Percentiles rank a stretch among this genome's conserved stretches.
These are phyloP conservation scores for Pseudomyrmex cubaensis DNA, from an alignment of 1,140 invertebrate genomes.

Conservation along the genomic window DNA sequence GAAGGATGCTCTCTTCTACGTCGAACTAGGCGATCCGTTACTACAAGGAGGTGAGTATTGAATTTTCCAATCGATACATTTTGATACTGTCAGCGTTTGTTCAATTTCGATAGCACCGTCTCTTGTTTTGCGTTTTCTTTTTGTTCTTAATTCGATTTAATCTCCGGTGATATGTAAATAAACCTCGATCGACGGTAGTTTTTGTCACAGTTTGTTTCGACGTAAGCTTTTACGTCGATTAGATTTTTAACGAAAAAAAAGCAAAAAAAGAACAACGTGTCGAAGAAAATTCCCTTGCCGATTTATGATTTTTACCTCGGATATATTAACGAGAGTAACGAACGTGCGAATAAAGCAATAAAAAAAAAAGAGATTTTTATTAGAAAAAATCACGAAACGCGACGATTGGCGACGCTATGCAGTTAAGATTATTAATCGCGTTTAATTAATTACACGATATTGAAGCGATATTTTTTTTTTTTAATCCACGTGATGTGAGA, in stretches of 20 bases:
- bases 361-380: background rate
- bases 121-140: background rate
- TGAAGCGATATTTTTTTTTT: background rate
- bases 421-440: background rate
- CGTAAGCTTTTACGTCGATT: no score
- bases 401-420: constrained; percentile 44
- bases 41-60: constrained; percentile 91
- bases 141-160: background rate
- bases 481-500: constrained; percentile 4
- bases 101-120: constrained; percentile 40
- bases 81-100: background rate
- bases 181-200: no score
- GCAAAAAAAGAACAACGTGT: no score
- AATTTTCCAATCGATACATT: constrained; percentile 16
- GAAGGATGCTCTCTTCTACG: constrained; percentile 97
- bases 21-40: constrained; percentile 95
- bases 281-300: no score
- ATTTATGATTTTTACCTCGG: background rate
- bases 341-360: no score
- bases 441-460: constrained; percentile 15
- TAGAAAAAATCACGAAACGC: background rate
- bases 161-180: constrained; percentile 27
- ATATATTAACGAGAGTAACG: background rate
- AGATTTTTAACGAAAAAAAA: no score
- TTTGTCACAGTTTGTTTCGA: no score